phyloP scores from a whole-genome alignment of 2,888 invertebrate species.

The Eutolmus rufibarbis region DNA sequence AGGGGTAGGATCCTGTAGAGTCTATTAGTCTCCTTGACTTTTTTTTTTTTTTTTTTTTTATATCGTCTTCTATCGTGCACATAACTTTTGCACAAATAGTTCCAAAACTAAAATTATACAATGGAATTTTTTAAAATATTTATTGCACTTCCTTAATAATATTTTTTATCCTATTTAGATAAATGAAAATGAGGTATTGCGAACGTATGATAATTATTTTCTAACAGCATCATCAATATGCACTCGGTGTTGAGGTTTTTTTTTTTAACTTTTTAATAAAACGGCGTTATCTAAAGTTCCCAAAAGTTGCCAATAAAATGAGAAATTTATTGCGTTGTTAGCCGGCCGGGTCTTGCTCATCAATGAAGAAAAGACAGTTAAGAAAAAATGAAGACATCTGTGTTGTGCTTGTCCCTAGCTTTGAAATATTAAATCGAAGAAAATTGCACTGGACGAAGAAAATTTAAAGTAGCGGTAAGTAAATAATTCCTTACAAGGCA shows the following conservation, averaged over 20 bases:
- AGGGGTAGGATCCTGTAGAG: neutral
- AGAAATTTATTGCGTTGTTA: neutral
- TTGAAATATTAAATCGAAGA: neutral
- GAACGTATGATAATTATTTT: neutral
- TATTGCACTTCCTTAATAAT: too few relatives aligned
- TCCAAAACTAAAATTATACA: neutral
- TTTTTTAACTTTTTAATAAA: neutral
- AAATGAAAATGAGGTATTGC: too few relatives aligned
- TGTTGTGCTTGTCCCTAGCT: neutral
- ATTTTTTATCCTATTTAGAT: too few relatives aligned
- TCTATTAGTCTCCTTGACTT: neutral
- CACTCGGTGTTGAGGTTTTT: neutral
- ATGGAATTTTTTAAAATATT: too few relatives aligned
- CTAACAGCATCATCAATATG: neutral
- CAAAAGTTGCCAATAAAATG: neutral
- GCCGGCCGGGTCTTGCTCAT: neutral
- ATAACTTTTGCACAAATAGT: neutral
- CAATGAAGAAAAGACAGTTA: neutral
- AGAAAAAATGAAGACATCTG: neutral
- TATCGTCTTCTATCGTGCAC: neutral
- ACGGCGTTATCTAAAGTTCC: neutral
- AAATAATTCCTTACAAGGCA: neutral
- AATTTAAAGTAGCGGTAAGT: neutral
- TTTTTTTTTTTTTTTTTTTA: neutral
- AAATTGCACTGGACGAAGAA: neutral